Base-by-base conservation (phyloP, 2,888 invertebrate genomes). In the Cheilosia soror region DNA sequence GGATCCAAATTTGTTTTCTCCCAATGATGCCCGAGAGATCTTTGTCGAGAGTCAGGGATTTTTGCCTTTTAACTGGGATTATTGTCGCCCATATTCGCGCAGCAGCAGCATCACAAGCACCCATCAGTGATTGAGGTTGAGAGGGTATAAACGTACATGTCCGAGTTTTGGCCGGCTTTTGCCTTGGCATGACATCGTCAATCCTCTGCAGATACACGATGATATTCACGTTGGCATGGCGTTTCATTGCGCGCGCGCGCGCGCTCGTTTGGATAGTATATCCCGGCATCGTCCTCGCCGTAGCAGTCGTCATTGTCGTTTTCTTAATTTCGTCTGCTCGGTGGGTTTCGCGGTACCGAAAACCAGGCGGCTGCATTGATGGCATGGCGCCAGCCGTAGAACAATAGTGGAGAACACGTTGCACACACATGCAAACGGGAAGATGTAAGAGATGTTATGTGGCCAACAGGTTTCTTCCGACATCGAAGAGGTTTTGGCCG, bases 171-270 rank as follows among this genome's bases (percentile, higher is more conserved):
- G 79, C 79, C 84, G 84, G 84, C 75, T 57, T 58, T 81, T 51
- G 85, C 80, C 81, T 85, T 85, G 81, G 85, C 81, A 85, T 85
- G 85, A 85, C 85, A 85, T 85, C 85, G 85, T 85, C 85, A 85
- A 85, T 85, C 85, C 81, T 81, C 65, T 60, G 40, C 47, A 47
- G 66, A 83, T 80, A 75, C 84, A 71, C 69, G 79, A 71, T 75
- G 75, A 84, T 69, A 79, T 75, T 75, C 63, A 62, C 53, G n/a
- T 20, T 29, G 11, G 44, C 37, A n/a, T 82, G 77, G 66, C 82
- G 77, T 78, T 83, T 78, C 78, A 66, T 73, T 47, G 77, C 65
- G 65, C 82, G 71, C 69, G 60, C 68, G 69, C 29, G 49, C 29
- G 27, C 57, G 29, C 5, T 20, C n/a, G 58, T 33, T 9, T 4